Evolutionary conservation across 2,113 vertebrate genomes (phyloP).

Genomic region (Symphodus melops): DNA sequence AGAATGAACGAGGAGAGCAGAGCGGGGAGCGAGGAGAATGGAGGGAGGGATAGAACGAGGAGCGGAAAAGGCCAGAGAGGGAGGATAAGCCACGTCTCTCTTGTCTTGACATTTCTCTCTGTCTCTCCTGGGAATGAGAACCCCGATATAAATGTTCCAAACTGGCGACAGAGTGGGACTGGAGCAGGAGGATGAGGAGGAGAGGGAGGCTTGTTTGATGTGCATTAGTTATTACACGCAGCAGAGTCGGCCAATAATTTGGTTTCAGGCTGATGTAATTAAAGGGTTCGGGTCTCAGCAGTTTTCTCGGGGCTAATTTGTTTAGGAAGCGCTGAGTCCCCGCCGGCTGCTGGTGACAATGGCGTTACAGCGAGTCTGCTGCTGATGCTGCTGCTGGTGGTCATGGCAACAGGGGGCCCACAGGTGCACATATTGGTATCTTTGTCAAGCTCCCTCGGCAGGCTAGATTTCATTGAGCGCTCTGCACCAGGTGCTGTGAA

Average conservation of each 20-base stretch:
- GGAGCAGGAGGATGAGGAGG: conserved; percentile 19
- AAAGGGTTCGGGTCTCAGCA: conserved; percentile 67
- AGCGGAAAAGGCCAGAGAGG: conserved; percentile 56
- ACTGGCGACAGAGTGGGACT: conserved; percentile 45
- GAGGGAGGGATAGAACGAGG: conserved; percentile 47
- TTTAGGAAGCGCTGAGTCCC: conserved; percentile 63
- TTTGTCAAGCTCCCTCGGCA: conserved; percentile 32
- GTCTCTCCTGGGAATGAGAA: conserved; percentile 59
- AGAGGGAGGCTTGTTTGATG: conserved; percentile 35
- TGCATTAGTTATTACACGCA: conserved; percentile 58
- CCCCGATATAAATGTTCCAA: conserved; percentile 56
- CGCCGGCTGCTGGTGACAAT: conserved; percentile 26
- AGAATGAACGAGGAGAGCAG: conserved; percentile 30
- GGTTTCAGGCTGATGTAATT: conserved; percentile 73
- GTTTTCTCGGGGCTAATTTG: conserved; percentile 69
- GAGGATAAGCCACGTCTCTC: conserved; percentile 61
- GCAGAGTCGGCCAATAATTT: conserved; percentile 54
- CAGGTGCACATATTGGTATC: conserved; percentile 62
- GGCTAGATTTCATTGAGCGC: conserved; percentile 27
- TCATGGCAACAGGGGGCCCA: conserved; percentile 63
- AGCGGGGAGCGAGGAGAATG: conserved; percentile 25
- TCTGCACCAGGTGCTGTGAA: conserved; percentile 37
- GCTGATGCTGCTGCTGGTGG: conserved; percentile 52
- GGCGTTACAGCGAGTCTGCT: not conserved
- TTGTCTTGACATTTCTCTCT: conserved; percentile 74